Percentiles rank a stretch among this genome's conserved stretches.
phyloP scores from a whole-genome alignment of 2,113 vertebrate genomes.

The Oenanthe melanoleuca region DNA sequence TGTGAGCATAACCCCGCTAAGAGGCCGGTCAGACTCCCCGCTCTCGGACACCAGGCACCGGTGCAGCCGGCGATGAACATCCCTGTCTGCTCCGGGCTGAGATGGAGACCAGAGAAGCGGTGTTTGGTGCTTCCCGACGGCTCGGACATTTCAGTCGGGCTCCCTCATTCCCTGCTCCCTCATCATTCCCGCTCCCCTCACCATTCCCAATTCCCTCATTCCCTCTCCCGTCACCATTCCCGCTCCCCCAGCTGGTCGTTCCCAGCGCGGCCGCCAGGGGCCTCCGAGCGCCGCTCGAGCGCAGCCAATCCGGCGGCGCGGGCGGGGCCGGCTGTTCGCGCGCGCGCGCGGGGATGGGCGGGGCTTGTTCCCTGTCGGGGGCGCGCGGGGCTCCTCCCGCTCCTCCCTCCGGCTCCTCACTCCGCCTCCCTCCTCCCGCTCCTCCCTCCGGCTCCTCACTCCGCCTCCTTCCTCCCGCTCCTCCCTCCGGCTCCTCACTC shows the following conservation, averaged over 20 bases:
- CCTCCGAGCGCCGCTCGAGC: not conserved
- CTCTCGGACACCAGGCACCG: not conserved
- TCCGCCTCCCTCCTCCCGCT: not conserved
- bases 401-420: not conserved
- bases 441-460: too few relatives aligned
- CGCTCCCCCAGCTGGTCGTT: not conserved
- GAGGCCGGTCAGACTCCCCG: fast-evolving
- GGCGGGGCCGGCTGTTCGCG: not conserved
- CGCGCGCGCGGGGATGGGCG: not conserved
- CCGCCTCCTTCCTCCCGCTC: not conserved
- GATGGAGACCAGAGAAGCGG: fast-evolving
- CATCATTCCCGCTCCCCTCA: not conserved
- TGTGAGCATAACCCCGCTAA: fast-evolving
- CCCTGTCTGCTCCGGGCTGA: not conserved
- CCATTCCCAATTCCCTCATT: not conserved
- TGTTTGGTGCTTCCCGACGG: too few relatives aligned
- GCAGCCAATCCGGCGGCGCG: not conserved
- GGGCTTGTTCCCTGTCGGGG: not conserved
- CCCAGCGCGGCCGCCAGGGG: not conserved
- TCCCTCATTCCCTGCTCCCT: not conserved
- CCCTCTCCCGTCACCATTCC: not conserved
- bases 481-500: not conserved
- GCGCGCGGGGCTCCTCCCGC: not conserved
- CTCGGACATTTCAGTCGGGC: fast-evolving
- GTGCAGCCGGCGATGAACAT: fast-evolving